Base-by-base conservation (phyloP, 2,888 invertebrate genomes). In the Furcula furcula region DNA sequence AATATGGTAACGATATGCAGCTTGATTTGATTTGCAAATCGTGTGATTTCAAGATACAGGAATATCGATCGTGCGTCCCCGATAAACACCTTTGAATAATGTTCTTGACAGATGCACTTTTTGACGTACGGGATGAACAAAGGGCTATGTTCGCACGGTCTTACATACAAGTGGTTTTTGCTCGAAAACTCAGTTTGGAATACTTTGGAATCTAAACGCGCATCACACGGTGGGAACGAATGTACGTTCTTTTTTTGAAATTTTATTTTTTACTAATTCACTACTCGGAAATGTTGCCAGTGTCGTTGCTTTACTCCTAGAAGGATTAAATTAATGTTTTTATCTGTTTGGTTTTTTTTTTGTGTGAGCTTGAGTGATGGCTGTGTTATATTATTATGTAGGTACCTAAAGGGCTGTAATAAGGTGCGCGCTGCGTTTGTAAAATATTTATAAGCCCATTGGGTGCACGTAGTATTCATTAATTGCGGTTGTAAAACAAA, bases 131-230 rank as follows among this genome's bases (percentile, higher is more conserved):
- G 40, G 34, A 39, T 56, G 65, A 67, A 80, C 78, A 80, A 82
- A 79, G 67, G 75, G 55, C 55, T 45, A 54, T n/a, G 76, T 85
- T 87, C 87, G 81, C 85, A 85, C 86, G 85, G 65, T 74, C 62
- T 44, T 50, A n/a, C 63, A 79, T 78, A 80, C 82, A 77, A 73
- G 35, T 39, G 7, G 56, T 84, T 85, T 84, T 77, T 80, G 65
- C 64, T 45, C 43, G 44, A 53, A 65, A 68, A 73, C 73, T 75
- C 67, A 65, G 55, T 69, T 66, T 64, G 65, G 70, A 77, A 77
- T 78, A 65, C 55, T 69, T 66, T 64, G 65, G 70, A 77, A 77
- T 78, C 76, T 79, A 75, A 78, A 73, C 74, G 78, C 76, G 76
- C 69, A 75, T 76, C 76, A 62, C 74, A 70, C 71, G 77, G 76